A percentile compares a stretch with the other conserved stretches of the same genome.
phyloP scores from a whole-genome alignment of 2,113 vertebrate species.

The Coptodon bakossiorum region DNA sequence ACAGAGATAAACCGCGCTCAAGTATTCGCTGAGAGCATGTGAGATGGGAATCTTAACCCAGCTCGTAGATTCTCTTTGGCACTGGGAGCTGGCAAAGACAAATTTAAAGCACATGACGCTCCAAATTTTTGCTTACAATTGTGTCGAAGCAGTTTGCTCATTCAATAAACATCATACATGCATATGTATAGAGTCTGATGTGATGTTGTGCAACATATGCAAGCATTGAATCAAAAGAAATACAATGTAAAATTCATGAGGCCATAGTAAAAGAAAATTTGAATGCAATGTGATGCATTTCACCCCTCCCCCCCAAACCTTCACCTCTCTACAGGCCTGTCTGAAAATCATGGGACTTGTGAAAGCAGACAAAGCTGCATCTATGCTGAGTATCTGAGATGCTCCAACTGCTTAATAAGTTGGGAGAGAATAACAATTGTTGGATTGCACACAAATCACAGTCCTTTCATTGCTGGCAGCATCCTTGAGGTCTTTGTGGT shows the following conservation, averaged over 20 bases:
- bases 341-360: background rate
- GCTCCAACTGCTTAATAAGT: conserved; percentile 1
- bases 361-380: background rate
- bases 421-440: background rate
- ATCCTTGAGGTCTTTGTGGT: conserved; percentile 22
- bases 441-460: conserved; percentile 15
- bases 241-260: background rate
- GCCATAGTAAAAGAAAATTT: background rate
- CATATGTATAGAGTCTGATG: background rate
- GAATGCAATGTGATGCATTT: background rate
- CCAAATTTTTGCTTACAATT: conserved; percentile 1
- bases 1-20: conserved; percentile 25
- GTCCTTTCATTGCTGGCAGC: background rate
- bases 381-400: background rate
- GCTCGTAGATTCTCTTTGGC: background rate
- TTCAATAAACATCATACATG: conserved; percentile 21
- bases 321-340: background rate
- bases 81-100: background rate
- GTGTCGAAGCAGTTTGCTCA: background rate
- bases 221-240: conserved; percentile 15
- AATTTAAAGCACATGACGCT: background rate
- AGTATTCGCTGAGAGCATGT: conserved; percentile 19
- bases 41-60: conserved; percentile 17
- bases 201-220: background rate
- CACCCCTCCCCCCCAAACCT: background rate